Evolutionary conservation across 1,140 invertebrate species (phyloP).

Genomic region (Papilio machaon): DNA sequence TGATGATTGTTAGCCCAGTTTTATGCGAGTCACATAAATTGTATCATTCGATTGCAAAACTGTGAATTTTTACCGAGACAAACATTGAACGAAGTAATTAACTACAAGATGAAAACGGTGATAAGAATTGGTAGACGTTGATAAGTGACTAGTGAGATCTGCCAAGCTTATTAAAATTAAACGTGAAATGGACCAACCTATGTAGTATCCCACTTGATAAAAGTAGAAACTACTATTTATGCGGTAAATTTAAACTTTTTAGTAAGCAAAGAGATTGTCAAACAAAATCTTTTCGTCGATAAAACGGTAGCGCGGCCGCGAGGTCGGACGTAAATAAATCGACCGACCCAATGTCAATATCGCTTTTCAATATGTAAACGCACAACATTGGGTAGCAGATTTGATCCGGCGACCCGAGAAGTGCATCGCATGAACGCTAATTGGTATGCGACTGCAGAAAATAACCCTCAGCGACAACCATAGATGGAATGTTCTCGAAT

Average conservation of each 20-base stretch:
- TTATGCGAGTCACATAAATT: background rate
- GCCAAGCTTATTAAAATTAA: background rate
- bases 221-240: background rate
- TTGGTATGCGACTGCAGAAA: conserved; percentile 13
- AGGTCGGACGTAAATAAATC: conserved; percentile 72
- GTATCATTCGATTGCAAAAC: background rate
- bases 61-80: background rate
- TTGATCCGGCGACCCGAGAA: conserved; percentile 5
- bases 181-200: background rate
- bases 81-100: background rate
- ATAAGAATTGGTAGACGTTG: background rate
- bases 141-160: background rate
- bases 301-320: conserved; percentile 38
- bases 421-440: background rate
- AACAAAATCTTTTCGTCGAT: background rate
- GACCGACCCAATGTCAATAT: conserved; percentile 70
- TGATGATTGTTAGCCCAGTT: background rate
- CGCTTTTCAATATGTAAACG: conserved; percentile 40
- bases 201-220: background rate
- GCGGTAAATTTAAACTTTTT: background rate
- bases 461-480: background rate
- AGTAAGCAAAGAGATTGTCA: background rate
- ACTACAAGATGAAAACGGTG: background rate
- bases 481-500: conserved; percentile 8
- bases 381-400: background rate